Conservation (phyloP, 2,888 invertebrate species). For the Syritta pipiens region DNA sequence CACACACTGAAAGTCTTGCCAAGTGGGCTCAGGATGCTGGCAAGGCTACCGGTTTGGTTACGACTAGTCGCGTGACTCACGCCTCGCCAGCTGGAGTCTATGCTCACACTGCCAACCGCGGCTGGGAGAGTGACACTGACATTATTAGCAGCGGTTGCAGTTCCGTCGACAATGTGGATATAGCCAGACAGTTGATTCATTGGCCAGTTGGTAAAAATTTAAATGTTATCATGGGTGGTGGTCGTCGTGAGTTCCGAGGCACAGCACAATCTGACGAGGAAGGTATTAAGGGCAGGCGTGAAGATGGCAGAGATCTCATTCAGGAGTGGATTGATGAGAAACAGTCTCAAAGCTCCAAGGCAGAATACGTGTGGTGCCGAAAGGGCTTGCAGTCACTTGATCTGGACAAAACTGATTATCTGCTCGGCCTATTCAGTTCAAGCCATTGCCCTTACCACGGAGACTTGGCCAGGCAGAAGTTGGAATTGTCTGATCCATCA, state of each 20-base stretch:
- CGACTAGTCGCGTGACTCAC: conserved; percentile 88
- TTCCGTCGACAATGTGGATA: conserved; percentile 83
- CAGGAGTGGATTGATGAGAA: conserved; percentile 82
- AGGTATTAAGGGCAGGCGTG: conserved; percentile 81
- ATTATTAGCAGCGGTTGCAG: conserved; percentile 79
- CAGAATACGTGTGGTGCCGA: conserved; percentile 78
- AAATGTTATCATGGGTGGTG: conserved; percentile 82
- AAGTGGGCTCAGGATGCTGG: conserved; percentile 86
- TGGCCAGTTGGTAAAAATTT: conserved; percentile 85
- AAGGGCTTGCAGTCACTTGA: conserved; percentile 77
- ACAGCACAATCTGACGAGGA: conserved; percentile 80
- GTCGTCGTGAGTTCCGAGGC: conserved; percentile 74
- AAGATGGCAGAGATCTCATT: conserved; percentile 85
- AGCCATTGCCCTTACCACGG: conserved; percentile 83
- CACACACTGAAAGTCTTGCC: conserved; percentile 84
- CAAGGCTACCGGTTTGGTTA: conserved; percentile 85
- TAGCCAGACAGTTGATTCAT: conserved; percentile 86
- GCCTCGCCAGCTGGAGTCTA: conserved; percentile 88
- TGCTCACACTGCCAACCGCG: conserved; percentile 84
- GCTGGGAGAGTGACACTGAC: conserved; percentile 86
- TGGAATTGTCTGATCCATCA: conserved; percentile 81
- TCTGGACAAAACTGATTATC: conserved; percentile 80
- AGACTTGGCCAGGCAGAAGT: conserved; percentile 80
- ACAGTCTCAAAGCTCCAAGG: conserved; percentile 70
- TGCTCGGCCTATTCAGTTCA: conserved; percentile 82